Evolutionary conservation across 2,113 vertebrate genomes (phyloP).

Genomic region (Lathamus discolor): DNA sequence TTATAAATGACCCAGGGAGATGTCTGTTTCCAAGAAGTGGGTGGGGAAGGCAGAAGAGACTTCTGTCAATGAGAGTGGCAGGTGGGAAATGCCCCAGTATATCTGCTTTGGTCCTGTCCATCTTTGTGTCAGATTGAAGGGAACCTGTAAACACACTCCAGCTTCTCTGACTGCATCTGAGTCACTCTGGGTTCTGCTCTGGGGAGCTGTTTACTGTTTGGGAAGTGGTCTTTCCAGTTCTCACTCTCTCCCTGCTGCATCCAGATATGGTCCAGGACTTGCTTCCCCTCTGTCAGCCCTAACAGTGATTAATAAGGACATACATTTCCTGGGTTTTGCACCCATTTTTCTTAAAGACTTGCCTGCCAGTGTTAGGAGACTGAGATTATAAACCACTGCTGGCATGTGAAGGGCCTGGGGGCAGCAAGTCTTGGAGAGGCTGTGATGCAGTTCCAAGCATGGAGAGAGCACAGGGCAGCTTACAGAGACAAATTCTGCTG

Average conservation of each 20-base stretch:
- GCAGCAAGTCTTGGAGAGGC: neutral
- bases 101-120: neutral
- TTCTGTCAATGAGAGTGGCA: neutral
- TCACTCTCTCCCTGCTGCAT: neutral
- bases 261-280: neutral
- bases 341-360: slow-evolving; percentile 51
- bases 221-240: slow-evolving; percentile 48
- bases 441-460: neutral
- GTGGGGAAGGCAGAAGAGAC: neutral
- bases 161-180: neutral
- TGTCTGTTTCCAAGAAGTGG: neutral
- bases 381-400: neutral
- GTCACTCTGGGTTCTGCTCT: neutral
- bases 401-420: neutral
- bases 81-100: neutral
- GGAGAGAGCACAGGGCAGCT: neutral
- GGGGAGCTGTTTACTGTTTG: slow-evolving; percentile 28
- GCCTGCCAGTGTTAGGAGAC: neutral
- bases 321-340: neutral
- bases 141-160: neutral
- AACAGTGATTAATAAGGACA: slow-evolving; percentile 60
- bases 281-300: neutral
- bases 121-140: neutral
- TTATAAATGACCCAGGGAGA: neutral
- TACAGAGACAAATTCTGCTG: slow-evolving; percentile 19